A percentile compares a stretch with the other conserved stretches of the same genome.
phyloP scores from a whole-genome alignment of 2,888 invertebrate genomes.

The Cerastis leucographa region DNA sequence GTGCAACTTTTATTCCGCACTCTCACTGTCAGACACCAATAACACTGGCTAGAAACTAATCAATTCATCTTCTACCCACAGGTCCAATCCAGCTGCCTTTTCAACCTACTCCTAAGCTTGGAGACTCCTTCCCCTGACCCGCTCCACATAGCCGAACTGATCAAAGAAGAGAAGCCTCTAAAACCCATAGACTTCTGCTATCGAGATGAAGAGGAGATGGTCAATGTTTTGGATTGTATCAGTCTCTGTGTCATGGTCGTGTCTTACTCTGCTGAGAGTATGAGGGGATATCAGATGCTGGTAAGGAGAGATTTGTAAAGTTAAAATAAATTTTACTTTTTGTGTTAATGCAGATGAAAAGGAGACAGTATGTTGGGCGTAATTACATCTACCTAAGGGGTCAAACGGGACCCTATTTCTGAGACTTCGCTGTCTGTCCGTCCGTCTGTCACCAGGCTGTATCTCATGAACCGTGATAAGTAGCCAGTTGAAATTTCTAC shows the following conservation, averaged over 20 bases:
- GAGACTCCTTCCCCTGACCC: slow-evolving; percentile 99
- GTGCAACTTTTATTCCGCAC: neutral
- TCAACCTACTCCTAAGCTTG: slow-evolving; percentile 96
- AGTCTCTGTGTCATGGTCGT: slow-evolving; percentile 99
- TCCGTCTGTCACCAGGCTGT: too few relatives aligned
- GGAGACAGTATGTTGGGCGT: neutral
- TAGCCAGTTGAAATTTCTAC: too few relatives aligned
- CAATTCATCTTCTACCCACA: slow-evolving; percentile 70
- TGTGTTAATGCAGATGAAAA: slow-evolving; percentile 73
- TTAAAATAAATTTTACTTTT: too few relatives aligned
- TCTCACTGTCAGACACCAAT: neutral
- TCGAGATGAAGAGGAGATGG: slow-evolving; percentile 99
- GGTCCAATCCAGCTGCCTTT: slow-evolving; percentile 97
- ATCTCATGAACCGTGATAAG: too few relatives aligned
- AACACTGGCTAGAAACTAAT: neutral
- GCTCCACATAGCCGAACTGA: slow-evolving; percentile 97
- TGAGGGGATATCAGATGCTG: slow-evolving; percentile 97
- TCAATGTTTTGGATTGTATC: slow-evolving; percentile 98
- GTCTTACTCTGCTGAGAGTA: slow-evolving; percentile 99
- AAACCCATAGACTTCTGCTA: slow-evolving; percentile 99
- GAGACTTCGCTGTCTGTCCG: too few relatives aligned
- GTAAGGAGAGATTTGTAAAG: slow-evolving; percentile 81
- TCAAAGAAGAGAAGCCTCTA: slow-evolving; percentile 97
- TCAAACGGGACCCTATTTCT: too few relatives aligned
- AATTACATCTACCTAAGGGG: too few relatives aligned